Base-by-base conservation (phyloP, 1,140 invertebrate species). In the Arctopsyche grandis region DNA sequence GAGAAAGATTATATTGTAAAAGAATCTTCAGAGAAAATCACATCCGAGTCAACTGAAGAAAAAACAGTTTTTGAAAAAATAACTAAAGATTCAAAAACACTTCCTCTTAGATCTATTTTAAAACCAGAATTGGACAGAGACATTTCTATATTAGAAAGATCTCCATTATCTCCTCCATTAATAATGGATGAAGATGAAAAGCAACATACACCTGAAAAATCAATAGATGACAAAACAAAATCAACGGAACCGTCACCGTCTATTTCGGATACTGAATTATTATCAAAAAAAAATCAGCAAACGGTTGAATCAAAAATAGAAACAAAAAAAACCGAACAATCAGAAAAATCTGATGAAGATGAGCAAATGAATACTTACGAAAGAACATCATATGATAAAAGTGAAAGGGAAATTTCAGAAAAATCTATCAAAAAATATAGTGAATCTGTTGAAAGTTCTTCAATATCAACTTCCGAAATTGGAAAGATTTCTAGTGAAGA, bases 381-480 rank as follows among this genome's bases (percentile, higher is more conserved):
- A 66, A 66, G 24, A 66, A 66, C 24, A 12, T 66, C 63, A 0
- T 26, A 22, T n/a, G 63, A 66, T 26, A 66, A 66, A 26, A 66
- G 63, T 24, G 63, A 66, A 66, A 24, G 24, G 26, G 63, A 66
- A 26, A 26, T 66, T 26, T 66, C 63, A 14, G 63, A 66, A 66
- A 66, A 66, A n/a, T 66, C 24, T 66, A 66, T 66, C n/a, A 66
- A 66, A 66, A 66, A 66, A 66, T 66, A 26, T 26, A 12, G 22
- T 0, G 16, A 16, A 14, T 14, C 48, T 3, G 48, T 52, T 52
- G 63, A 66, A 66, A 66, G 63, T 66, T 66, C 63, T 26, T 66
- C 63, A 1, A 3, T 26, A 26, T 9, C 9, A 60, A 60, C 14
- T 19, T 60, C 16, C 9, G 56, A 60, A 60, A 1, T 1, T 38